Evolutionary conservation across 1,140 invertebrate genomes (phyloP).

Genomic region (Zaprionus lachaisei): DNA sequence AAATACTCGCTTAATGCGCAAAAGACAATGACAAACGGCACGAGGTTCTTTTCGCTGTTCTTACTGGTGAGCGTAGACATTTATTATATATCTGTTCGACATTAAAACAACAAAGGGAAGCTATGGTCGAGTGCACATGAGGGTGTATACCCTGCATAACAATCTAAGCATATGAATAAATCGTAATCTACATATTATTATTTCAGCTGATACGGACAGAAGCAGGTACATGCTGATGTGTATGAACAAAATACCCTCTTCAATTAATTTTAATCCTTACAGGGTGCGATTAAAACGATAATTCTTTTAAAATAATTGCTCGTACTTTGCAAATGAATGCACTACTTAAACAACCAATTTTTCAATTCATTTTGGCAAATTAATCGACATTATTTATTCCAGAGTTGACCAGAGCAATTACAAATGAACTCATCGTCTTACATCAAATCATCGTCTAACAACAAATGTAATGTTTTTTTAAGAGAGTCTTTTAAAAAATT

Average conservation of each 20-base stretch:
- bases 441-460: not conserved
- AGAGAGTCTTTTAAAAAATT: not conserved
- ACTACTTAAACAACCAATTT: not conserved
- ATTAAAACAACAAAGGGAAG: not conserved
- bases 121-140: not conserved
- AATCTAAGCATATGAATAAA: not conserved
- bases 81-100: slow-evolving; percentile 1
- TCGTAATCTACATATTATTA: not conserved
- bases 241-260: not conserved
- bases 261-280: not conserved
- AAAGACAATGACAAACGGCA: slow-evolving; percentile 18
- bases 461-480: not conserved
- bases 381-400: not conserved
- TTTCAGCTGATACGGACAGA: too few species aligned
- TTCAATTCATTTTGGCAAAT: not conserved
- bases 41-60: slow-evolving; percentile 5
- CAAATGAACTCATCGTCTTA: not conserved
- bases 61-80: slow-evolving; percentile 4
- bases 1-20: slow-evolving; percentile 17
- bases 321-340: not conserved
- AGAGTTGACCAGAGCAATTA: not conserved
- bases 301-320: not conserved
- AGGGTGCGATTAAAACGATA: not conserved
- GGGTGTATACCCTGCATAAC: not conserved
- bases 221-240: too few species aligned